phyloP scores from a whole-genome alignment of 2,888 invertebrate species.

The Hylaea fasciaria region DNA sequence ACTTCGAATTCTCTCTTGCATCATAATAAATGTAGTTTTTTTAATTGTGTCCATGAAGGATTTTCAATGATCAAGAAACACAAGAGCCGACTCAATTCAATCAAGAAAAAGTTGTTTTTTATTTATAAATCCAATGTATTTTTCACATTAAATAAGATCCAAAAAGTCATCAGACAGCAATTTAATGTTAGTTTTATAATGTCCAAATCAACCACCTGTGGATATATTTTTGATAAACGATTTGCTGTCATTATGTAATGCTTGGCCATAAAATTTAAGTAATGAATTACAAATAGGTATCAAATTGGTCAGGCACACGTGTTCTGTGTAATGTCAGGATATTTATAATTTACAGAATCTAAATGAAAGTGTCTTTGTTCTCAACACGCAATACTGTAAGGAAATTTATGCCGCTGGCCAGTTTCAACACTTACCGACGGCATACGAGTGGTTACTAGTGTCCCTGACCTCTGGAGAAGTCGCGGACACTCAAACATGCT shows the following conservation, averaged over 20 bases:
- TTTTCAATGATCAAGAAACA: neutral
- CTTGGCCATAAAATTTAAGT: neutral
- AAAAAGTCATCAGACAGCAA: constrained; percentile 11
- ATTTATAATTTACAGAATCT: no score
- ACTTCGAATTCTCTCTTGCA: neutral
- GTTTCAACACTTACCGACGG: constrained; percentile 9
- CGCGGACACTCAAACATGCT: constrained; percentile 61
- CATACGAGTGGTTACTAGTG: constrained; percentile 44
- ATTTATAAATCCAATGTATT: neutral
- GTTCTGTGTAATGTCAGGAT: neutral
- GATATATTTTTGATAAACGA: constrained; percentile 25
- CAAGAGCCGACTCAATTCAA: neutral
- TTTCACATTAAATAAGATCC: neutral
- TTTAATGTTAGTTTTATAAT: constrained; percentile 13
- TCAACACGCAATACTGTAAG: no score
- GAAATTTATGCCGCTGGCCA: neutral
- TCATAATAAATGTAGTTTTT: neutral
- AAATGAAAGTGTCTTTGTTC: no score
- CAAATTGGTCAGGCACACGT: constrained; percentile 8
- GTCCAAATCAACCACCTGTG: constrained; percentile 28
- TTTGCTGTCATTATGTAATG: constrained; percentile 22
- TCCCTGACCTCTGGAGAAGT: constrained; percentile 63
- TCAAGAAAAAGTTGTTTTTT: neutral
- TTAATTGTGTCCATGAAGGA: neutral
- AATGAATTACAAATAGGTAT: constrained; percentile 14